Evolutionary conservation across 2,888 invertebrate species (phyloP), one percentile per base, ranked within the genome.

Genomic region (Synergus japonicus): DNA sequence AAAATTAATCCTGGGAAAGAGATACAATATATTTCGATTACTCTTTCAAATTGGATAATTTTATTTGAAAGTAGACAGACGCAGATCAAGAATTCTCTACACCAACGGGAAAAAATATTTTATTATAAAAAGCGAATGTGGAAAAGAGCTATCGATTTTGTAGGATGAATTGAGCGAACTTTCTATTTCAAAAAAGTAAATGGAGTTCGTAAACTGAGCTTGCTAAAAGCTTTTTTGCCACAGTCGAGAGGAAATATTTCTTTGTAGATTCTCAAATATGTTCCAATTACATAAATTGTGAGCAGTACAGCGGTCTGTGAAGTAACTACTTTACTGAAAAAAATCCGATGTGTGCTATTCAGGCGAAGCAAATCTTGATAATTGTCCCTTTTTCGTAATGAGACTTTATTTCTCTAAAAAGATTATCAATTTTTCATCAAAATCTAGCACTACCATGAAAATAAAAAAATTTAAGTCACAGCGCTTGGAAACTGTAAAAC

Each of bases 191-290:
- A 69, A 66, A 69, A 69, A 46, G 29, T 29, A 69, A 69, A 49
- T 46, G 69, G 15, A 7, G n/a, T 22, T 49, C 69, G 37, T 69
- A 49, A 69, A 49, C 49, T 49, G 37, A 69, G 69, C 46, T 69
- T 46, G 46, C 46, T 49, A 29, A 69, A 69, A 69, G 49, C 29
- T 49, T 69, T 66, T 66, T 69, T 69, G 8, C 69, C 29, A 46
- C 69, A 10, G 69, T 49, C 46, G 29, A 69, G 44, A 69, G 46
- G 49, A 49, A 49, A 69, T 69, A 69, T 69, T 69, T 69, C 22
- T 29, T 69, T 29, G 49, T 69, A 69, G 49, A 49, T 69, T 49
- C 37, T 49, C 69, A 29, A 69, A 69, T 69, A 49, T 69, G 46
- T 69, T 69, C 69, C 69, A 69, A 69, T 69, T 49, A 69, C 49